These are phyloP conservation scores for Ondatra zibethicus DNA, from an alignment of 2,113 vertebrate species.

Conservation along the genomic window DNA sequence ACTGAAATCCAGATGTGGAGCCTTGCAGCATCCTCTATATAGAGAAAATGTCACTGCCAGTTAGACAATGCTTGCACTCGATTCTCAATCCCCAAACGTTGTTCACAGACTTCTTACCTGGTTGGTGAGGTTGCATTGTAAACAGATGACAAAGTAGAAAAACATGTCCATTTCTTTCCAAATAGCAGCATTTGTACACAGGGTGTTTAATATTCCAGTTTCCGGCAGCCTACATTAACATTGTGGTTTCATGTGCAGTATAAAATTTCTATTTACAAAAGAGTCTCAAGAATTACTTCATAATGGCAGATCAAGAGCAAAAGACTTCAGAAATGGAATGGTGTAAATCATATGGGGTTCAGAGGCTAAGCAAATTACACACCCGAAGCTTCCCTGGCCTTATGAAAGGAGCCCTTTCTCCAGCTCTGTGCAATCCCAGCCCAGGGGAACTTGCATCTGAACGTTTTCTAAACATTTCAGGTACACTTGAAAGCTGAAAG, in stretches of 20 bases:
- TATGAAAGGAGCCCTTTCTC: conserved; percentile 96
- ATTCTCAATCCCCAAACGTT: conserved; percentile 45
- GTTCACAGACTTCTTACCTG: conserved; percentile 68
- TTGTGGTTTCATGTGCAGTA: conserved; percentile 79
- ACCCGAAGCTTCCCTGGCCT: conserved; percentile 86
- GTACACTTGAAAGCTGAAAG: conserved; percentile 94
- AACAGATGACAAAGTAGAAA: conserved; percentile 76
- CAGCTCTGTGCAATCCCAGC: conserved; percentile 87
- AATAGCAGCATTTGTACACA: conserved; percentile 70
- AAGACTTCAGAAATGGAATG: conserved; percentile 88
- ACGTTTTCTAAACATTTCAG: conserved; percentile 93
- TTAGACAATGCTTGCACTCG: conserved; percentile 51
- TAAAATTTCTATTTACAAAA: conserved; percentile 86
- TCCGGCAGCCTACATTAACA: conserved; percentile 74
- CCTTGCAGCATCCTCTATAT: background rate
- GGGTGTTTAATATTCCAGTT: conserved; percentile 77
- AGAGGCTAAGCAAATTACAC: conserved; percentile 94
- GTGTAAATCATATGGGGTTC: conserved; percentile 91
- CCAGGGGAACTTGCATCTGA: conserved; percentile 90
- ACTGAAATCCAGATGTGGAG: conserved; percentile 71
- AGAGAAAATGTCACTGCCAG: conserved; percentile 68
- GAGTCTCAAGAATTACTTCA: conserved; percentile 85
- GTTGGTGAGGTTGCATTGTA: conserved; percentile 64
- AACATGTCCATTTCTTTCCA: conserved; percentile 66
- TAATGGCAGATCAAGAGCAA: conserved; percentile 86